Evolutionary conservation across 2,888 invertebrate genomes (phyloP).

Genomic region (Tetropium fuscum): DNA sequence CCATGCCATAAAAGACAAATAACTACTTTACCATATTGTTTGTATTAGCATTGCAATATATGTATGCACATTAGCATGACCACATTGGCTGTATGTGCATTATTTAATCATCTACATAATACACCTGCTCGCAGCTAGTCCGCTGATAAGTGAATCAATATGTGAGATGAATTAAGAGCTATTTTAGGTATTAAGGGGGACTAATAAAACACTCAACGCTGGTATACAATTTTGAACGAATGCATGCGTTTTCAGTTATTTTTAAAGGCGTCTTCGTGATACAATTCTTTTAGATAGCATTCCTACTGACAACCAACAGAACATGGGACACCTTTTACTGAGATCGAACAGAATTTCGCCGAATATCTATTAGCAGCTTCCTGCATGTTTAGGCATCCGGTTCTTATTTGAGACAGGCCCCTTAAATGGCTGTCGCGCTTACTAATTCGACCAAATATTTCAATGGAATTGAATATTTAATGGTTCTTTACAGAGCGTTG

Average conservation of each 20-base stretch:
- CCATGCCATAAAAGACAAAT: too few species aligned
- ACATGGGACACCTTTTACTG: constrained; percentile 31
- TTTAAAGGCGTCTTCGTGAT: constrained; percentile 12
- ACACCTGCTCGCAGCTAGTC: too few species aligned
- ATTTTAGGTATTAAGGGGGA: constrained; percentile 31
- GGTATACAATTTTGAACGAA: constrained; percentile 39
- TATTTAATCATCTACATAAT: too few species aligned
- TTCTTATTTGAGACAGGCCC: constrained; percentile 20
- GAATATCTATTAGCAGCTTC: constrained; percentile 35
- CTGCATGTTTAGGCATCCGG: constrained; percentile 29
- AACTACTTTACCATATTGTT: too few species aligned
- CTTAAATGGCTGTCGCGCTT: constrained; percentile 13
- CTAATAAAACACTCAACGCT: constrained; percentile 44
- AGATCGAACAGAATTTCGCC: constrained; percentile 26
- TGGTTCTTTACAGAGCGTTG: too few species aligned
- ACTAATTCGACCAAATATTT: constrained; percentile 5
- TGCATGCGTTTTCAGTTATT: constrained; percentile 23
- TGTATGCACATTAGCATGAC: too few species aligned
- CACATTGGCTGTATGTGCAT: too few species aligned
- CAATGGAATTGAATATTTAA: too few species aligned
- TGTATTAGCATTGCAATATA: too few species aligned
- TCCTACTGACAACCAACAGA: constrained; percentile 13
- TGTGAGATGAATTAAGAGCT: constrained; percentile 6
- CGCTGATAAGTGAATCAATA: constrained; percentile 8
- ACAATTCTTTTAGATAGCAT: too few species aligned